Percentiles rank a stretch among this genome's conserved stretches.
Evolutionary conservation across 2,113 vertebrate species (phyloP).

Genomic region (Hyperoodon ampullatus): DNA sequence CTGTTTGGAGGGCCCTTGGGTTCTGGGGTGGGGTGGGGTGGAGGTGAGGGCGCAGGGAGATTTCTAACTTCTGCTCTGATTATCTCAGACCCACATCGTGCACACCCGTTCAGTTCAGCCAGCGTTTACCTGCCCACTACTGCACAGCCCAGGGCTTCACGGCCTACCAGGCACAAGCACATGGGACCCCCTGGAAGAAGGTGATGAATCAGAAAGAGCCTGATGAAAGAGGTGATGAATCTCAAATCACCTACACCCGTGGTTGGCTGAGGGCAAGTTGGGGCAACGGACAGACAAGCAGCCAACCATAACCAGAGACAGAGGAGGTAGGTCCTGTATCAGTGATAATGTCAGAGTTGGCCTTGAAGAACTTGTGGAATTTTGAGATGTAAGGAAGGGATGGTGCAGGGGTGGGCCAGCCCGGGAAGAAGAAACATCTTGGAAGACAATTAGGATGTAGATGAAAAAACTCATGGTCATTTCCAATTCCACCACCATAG

Average conservation of each 20-base stretch:
- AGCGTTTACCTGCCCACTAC: background rate
- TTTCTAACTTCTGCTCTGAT: conserved; percentile 7
- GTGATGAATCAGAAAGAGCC: background rate
- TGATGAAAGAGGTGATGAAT: background rate
- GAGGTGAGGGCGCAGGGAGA: background rate
- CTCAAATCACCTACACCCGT: background rate
- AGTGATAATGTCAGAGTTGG: too few species aligned
- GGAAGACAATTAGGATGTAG: background rate
- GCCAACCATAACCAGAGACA: background rate
- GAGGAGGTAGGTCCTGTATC: background rate
- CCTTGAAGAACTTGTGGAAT: background rate
- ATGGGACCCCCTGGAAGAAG: background rate
- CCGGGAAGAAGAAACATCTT: background rate
- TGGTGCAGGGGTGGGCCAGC: too few species aligned
- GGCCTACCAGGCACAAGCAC: background rate
- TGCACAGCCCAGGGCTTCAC: background rate
- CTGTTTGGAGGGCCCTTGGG: background rate
- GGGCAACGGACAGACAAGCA: background rate
- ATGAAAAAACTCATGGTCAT: background rate
- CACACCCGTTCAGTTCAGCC: background rate
- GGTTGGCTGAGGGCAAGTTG: too few species aligned
- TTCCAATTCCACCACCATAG: background rate
- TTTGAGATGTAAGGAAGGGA: background rate
- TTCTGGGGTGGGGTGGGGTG: background rate
- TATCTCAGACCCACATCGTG: background rate